Evolutionary conservation across 2,797 vertebrate species (phyloP).

Genomic region (Erithacus rubecula): DNA sequence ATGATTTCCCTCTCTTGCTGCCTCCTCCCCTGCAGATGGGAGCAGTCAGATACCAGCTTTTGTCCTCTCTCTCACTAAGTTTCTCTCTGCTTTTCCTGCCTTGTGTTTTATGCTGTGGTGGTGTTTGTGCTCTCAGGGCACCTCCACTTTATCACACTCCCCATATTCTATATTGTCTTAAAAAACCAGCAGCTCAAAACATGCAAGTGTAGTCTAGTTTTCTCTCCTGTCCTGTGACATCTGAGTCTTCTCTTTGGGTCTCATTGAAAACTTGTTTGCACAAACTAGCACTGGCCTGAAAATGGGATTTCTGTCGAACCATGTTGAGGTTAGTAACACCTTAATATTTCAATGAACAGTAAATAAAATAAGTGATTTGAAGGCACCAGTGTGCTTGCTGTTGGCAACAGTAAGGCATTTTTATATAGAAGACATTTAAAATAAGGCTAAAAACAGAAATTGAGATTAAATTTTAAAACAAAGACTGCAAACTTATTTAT

Average conservation of each 20-base stretch:
- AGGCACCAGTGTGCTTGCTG: neutral
- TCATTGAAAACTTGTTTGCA: neutral
- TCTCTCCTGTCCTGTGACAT: neutral
- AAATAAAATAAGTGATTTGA: neutral
- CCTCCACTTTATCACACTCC: neutral
- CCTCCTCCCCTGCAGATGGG: neutral
- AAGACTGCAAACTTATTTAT: neutral
- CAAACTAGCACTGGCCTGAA: neutral
- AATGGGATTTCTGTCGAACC: neutral
- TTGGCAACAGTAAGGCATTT: neutral
- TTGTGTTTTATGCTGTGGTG: neutral
- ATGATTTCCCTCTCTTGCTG: neutral
- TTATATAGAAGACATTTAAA: neutral
- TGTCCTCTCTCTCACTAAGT: neutral
- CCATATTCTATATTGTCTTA: rapidly evolving
- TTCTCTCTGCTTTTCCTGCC: neutral
- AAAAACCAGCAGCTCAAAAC: neutral
- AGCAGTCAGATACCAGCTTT: neutral
- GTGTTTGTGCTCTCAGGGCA: neutral
- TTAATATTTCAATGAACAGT: neutral
- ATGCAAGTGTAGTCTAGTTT: neutral
- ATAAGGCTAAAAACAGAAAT: neutral
- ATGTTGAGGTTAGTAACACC: too few relatives aligned
- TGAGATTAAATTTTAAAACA: neutral
- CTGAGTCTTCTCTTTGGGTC: neutral